Evolutionary conservation across 1,140 invertebrate species (phyloP).

Genomic region (Chironomus striatipennis): DNA sequence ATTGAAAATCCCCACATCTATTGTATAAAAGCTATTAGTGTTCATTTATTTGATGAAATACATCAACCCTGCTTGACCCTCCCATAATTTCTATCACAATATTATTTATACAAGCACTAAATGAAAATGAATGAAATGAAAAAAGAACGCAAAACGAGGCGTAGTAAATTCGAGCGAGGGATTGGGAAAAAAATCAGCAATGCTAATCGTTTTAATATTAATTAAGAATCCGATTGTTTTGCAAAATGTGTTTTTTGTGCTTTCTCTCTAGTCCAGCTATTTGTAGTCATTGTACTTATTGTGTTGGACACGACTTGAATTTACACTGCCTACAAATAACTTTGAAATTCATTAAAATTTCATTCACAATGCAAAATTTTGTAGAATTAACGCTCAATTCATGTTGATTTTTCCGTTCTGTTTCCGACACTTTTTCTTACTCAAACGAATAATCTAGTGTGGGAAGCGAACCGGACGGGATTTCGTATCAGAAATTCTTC

Average conservation of each 20-base stretch:
- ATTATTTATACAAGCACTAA: not conserved
- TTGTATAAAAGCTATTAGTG: no score
- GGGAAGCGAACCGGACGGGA: no score
- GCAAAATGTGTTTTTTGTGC: constrained; percentile 18
- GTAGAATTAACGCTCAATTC: not conserved
- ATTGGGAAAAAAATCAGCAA: not conserved
- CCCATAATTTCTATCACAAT: not conserved
- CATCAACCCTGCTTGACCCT: no score
- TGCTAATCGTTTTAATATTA: constrained; percentile 23
- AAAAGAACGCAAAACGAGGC: no score
- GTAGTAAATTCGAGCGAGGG: constrained; percentile 8
- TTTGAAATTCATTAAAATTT: constrained; percentile 22
- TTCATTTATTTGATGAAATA: no score
- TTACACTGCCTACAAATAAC: not conserved
- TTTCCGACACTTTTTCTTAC: not conserved
- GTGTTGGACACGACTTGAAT: constrained; percentile 19
- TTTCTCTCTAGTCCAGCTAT: not conserved
- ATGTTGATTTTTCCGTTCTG: constrained; percentile 2
- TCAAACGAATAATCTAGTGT: not conserved
- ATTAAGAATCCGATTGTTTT: constrained; percentile 16
- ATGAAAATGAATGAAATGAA: constrained; percentile 10
- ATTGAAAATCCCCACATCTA: not conserved
- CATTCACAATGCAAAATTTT: not conserved
- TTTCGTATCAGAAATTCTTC: not conserved
- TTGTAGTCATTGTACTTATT: constrained; percentile 12